Percentiles rank a stretch among this genome's conserved stretches.
phyloP scores from a whole-genome alignment of 2,113 vertebrate genomes.

The Typhlomys cinereus region DNA sequence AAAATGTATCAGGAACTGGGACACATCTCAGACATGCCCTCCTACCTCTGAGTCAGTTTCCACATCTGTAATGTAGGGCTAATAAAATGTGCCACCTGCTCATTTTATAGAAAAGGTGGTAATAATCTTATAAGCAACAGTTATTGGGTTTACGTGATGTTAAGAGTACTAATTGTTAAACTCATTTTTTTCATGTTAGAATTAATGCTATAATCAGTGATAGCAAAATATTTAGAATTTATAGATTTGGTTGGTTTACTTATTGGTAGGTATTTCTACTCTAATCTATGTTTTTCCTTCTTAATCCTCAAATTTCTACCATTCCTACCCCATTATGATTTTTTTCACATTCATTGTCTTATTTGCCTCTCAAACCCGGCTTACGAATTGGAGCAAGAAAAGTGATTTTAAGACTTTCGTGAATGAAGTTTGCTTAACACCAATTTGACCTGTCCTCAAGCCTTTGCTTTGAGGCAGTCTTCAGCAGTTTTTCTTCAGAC shows the following conservation, averaged over 20 bases:
- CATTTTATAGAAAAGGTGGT: background rate
- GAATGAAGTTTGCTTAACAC: constrained; percentile 7
- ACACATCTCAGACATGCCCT: background rate
- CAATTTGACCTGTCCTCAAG: background rate
- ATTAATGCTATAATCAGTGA: background rate
- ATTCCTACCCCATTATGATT: background rate
- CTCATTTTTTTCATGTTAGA: background rate
- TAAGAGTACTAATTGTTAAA: constrained; percentile 17
- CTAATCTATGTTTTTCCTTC: constrained; percentile 4
- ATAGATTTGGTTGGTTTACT: constrained; percentile 17
- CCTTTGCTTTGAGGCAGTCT: constrained; percentile 35
- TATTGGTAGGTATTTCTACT: background rate
- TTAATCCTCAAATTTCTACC: background rate
- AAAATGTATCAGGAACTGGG: constrained; percentile 40
- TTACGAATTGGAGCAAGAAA: background rate
- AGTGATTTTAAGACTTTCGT: background rate
- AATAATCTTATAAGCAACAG: background rate
- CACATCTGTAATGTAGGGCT: constrained; percentile 40
- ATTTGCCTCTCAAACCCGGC: background rate
- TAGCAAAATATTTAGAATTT: background rate
- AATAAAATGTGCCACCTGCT: constrained; percentile 48
- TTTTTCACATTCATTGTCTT: background rate
- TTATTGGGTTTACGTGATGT: constrained; percentile 3
- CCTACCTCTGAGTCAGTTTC: constrained; percentile 44
- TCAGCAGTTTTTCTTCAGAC: background rate